Evolutionary conservation across 2,797 vertebrate genomes (phyloP).

Genomic region (Alcedo quadribrachys): DNA sequence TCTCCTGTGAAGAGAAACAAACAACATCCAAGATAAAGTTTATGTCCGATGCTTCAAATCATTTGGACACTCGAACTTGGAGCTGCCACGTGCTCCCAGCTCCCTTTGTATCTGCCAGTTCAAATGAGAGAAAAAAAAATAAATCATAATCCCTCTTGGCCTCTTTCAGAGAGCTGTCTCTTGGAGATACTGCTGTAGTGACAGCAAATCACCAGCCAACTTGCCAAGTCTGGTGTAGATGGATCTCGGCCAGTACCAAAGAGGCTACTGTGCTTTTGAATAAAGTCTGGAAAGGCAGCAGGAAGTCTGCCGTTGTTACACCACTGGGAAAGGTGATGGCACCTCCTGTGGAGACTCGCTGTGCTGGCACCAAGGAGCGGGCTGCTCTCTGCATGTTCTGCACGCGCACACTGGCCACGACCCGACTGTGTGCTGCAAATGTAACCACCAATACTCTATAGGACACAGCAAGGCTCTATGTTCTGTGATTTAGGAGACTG

Average conservation of each 20-base stretch:
- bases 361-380: background rate
- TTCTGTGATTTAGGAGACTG: background rate
- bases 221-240: background rate
- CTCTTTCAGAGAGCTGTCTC: constrained; percentile 7
- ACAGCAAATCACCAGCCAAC: background rate
- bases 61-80: background rate
- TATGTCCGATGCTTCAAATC: background rate
- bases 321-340: background rate
- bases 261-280: background rate
- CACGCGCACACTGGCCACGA: background rate
- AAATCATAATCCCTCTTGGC: background rate
- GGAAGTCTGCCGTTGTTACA: background rate
- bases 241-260: background rate
- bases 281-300: constrained; percentile 21
- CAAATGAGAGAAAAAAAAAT: constrained; percentile 28
- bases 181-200: constrained; percentile 9
- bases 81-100: constrained; percentile 15
- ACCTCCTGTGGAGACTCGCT: background rate
- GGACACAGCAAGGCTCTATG: background rate
- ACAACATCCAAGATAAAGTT: background rate
- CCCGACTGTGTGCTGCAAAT: accelerated
- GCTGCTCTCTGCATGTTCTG: background rate
- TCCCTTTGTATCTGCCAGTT: constrained; percentile 42
- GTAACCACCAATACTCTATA: background rate
- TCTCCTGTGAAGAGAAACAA: background rate